phyloP scores from a whole-genome alignment of 2,888 invertebrate species.

The Phorcus lineatus region DNA sequence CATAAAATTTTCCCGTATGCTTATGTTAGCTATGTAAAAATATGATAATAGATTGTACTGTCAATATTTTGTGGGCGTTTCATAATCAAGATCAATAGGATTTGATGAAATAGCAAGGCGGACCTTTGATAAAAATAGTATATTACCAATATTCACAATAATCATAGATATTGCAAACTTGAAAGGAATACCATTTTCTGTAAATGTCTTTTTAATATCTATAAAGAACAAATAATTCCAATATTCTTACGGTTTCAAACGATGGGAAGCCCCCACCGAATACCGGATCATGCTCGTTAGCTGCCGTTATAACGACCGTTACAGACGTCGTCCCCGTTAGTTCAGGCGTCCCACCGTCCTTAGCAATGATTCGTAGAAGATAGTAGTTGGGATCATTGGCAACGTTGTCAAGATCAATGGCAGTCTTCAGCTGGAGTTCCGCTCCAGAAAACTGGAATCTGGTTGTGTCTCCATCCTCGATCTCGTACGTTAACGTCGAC shows the following conservation, averaged over 20 bases:
- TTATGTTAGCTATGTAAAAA: too few relatives aligned
- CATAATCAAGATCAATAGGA: too few relatives aligned
- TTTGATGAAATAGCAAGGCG: too few relatives aligned
- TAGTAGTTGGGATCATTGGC: slow-evolving; percentile 27
- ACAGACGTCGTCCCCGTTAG: slow-evolving; percentile 36
- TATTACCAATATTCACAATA: too few relatives aligned
- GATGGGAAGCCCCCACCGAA: slow-evolving; percentile 20
- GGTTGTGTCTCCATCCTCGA: slow-evolving; percentile 16
- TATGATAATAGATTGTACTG: too few relatives aligned
- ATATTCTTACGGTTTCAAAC: not conserved
- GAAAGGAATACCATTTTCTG: too few relatives aligned
- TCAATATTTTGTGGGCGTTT: too few relatives aligned
- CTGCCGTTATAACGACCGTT: slow-evolving; percentile 35
- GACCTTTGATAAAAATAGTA: too few relatives aligned
- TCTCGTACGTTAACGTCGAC: slow-evolving; percentile 30
- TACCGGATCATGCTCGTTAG: slow-evolving; percentile 44
- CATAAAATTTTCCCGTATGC: too few relatives aligned
- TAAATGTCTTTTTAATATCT: too few relatives aligned
- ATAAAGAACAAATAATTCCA: too few relatives aligned
- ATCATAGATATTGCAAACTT: too few relatives aligned
- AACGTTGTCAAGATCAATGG: slow-evolving; percentile 34
- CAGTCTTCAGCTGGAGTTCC: slow-evolving; percentile 17
- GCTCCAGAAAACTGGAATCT: slow-evolving; percentile 28
- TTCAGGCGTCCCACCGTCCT: slow-evolving; percentile 34
- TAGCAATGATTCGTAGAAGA: slow-evolving; percentile 32